Percentiles rank a stretch among this genome's conserved stretches.
phyloP scores from a whole-genome alignment of 1,140 invertebrate species.

The Anastrepha ludens region DNA sequence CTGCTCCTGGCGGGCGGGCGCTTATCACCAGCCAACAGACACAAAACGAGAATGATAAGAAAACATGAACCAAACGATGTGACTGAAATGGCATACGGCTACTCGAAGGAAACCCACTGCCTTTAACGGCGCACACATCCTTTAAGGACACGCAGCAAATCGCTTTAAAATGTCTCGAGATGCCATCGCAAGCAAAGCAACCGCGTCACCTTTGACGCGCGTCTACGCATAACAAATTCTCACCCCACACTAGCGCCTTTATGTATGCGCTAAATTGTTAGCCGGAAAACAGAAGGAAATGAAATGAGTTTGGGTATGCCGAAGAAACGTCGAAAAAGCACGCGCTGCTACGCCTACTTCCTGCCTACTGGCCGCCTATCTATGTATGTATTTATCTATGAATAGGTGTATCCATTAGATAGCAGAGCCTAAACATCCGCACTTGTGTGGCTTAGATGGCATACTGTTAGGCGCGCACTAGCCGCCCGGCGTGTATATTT shows the following conservation, averaged over 20 bases:
- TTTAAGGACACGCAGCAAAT: background rate
- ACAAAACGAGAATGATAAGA: background rate
- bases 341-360: constrained; percentile 37
- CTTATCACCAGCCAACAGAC: constrained; percentile 31
- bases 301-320: background rate
- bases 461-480: constrained; percentile 23
- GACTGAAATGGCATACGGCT: background rate
- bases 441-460: background rate
- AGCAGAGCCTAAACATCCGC: background rate
- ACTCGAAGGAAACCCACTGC: background rate
- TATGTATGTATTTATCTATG: background rate
- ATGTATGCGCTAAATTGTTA: background rate
- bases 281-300: background rate
- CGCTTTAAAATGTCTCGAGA: background rate
- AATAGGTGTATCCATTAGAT: background rate
- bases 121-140: background rate
- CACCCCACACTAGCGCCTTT: background rate
- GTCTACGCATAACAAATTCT: constrained; percentile 22
- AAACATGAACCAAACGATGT: background rate
- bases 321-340: background rate
- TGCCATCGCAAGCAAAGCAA: background rate
- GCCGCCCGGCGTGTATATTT: background rate
- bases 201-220: background rate
- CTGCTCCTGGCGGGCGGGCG: background rate
- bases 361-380: background rate